Evolutionary conservation across 2,888 invertebrate genomes (phyloP).

Genomic region (Chorisops tibialis): DNA sequence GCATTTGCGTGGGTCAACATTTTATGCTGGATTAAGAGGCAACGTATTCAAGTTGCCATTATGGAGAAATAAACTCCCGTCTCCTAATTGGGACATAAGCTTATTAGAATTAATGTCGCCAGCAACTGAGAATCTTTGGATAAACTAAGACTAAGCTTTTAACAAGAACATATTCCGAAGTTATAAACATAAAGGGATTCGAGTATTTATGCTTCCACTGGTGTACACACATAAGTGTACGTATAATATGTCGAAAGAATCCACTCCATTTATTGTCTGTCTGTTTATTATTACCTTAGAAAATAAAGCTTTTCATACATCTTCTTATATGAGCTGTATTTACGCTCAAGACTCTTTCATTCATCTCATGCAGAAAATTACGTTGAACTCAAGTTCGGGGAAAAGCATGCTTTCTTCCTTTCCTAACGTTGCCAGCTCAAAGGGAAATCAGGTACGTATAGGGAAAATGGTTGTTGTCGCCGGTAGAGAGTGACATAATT

Average conservation of each 20-base stretch:
- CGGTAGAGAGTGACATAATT: neutral
- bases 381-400: neutral
- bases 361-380: neutral
- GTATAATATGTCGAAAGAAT: no score
- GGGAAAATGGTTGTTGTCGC: neutral
- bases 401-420: neutral
- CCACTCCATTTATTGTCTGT: no score
- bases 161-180: neutral
- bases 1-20: slow-evolving; percentile 84
- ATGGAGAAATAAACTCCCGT: neutral
- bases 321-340: no score
- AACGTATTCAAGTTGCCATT: slow-evolving; percentile 34
- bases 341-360: neutral
- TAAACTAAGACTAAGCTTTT: neutral
- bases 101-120: neutral
- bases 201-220: neutral
- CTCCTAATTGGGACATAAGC: neutral
- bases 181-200: neutral
- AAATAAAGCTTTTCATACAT: neutral
- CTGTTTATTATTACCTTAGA: neutral
- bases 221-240: neutral
- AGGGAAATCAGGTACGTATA: neutral
- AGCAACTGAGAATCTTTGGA: neutral
- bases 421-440: neutral
- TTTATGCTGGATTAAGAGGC: slow-evolving; percentile 74